Base-by-base conservation (phyloP, 92 coral and sea anemone genomes). In the Actinostola sp. region DNA sequence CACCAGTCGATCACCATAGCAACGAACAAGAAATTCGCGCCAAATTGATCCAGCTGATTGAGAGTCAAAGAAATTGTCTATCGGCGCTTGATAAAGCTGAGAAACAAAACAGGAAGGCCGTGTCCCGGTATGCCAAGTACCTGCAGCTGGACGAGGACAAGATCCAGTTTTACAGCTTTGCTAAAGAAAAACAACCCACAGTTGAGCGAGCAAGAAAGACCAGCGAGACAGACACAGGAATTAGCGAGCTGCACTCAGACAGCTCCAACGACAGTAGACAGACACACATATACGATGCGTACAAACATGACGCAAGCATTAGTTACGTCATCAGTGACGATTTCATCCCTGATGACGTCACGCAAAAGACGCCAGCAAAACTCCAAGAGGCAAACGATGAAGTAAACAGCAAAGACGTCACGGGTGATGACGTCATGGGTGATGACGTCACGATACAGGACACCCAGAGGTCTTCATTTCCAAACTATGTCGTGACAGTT, bases 161-260 rank as follows among this genome's bases (percentile, higher is more conserved):
- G 19, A 52, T 57, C 23, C 17, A 31, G 56, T 38, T 68, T 48
- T 68, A 52, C 62, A 52, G 49, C 3, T 7, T 68, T n/a, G 45
- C 14, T 8, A 29, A 20, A 44, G 46, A 30, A 6, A 45, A 31
- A 20, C 53, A 54, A 59, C 62, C 31, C 31, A 39, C 0, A 41
- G 69, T 21, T 64, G 44, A 44, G 31, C 14, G 66, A 62, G 23
- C 35, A 8, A 79, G 75, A 53, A 69, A 76, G n/a, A 46, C 66
- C 8, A 76, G 55, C 9, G 97, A 90, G 0, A 90, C 97, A 0
- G 97, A 90, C 21, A 90, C 97, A 11, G 92, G 97, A n/a, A 83
- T 90, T 11, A 90, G 97, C 46, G 97, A 90, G 36, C 54, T 64
- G 65, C 80, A 90, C 66, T 90, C 97, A 25, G 90, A 88, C 58